Conservation (phyloP, 2,888 invertebrate genomes). For the Pristionchus arcanus region DNA sequence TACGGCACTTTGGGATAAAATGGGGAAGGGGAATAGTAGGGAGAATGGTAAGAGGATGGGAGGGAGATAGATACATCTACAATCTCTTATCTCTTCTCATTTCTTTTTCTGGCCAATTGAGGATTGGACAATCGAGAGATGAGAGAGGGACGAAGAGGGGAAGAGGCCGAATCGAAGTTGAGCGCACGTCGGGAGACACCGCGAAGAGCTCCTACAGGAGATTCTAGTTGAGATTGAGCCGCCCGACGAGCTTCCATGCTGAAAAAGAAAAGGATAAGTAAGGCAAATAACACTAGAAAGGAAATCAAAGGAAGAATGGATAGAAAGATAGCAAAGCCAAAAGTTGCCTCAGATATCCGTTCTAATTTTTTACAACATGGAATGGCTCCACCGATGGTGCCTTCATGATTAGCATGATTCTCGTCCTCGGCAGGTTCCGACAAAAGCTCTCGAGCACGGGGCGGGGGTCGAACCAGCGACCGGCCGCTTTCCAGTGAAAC, state of each 20-base stretch:
- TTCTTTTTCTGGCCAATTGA: constrained; percentile 26
- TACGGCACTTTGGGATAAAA: background rate
- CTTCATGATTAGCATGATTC: constrained; percentile 57
- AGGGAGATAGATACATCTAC: background rate
- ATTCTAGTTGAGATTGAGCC: background rate
- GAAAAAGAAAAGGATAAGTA: background rate
- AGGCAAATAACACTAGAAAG: background rate
- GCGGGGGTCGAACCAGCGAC: constrained; percentile 18
- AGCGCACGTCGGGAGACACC: constrained; percentile 39
- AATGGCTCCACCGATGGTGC: constrained; percentile 53
- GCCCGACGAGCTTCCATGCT: constrained; percentile 11
- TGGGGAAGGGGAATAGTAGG: too few species aligned
- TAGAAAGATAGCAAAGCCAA: background rate
- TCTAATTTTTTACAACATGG: constrained; percentile 56
- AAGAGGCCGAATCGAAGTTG: background rate
- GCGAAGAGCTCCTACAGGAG: background rate
- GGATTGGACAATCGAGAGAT: constrained; percentile 22
- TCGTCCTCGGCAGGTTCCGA: constrained; percentile 20
- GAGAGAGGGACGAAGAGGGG: background rate
- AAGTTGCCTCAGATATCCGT: constrained; percentile 57
- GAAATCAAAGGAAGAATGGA: background rate
- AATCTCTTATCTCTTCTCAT: background rate
- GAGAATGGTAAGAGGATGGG: constrained; percentile 18
- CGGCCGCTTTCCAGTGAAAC: background rate
- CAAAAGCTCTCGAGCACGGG: background rate